Base-by-base conservation (phyloP, 2,797 vertebrate species). In the Pogoniulus pusillus region DNA sequence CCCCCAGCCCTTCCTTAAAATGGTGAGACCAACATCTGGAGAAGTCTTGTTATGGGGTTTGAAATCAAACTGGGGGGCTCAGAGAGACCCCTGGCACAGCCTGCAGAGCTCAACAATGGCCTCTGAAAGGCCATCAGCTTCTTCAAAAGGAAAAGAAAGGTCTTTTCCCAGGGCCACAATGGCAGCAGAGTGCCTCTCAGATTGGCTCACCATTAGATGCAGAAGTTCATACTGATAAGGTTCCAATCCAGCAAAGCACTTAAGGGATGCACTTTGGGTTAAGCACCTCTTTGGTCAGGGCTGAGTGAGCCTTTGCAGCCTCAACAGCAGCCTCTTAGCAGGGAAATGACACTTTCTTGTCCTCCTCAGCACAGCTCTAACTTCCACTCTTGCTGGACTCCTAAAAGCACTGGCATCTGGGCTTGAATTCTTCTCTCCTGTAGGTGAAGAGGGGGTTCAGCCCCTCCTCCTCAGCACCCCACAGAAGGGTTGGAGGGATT, bases 21-120 rank as follows among this genome's bases (percentile, higher is more conserved):
- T 4, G 6, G 2, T 0, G 6, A 35, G 23, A 29, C 10, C 39
- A 49, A 32, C 7, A 20, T 27, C 29, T 6, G 1, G 43, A 69
- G 27, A 51, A 71, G 16, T 47, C 2, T 7, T 43, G 18, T 1
- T 4, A 10, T 1, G 0, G 0, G 2, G 10, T n/a, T 32, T 29
- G 34, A 23, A 71, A 39, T 6, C 13, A 37, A 53, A 32, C 29
- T 9, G n/a, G 35, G 54, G 59, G 43, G 29, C 7, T 68, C 63
- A 32, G 41, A 27, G 16, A 30, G 43, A 27, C 10, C 22, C 34
- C n/a, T 70, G 7, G 34, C n/a, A 34, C 10, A 55, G 29, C 45
- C 58, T 24, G 32, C 18, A 32, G 1, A 0, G 0, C 22, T 30
- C 32, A 47, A 10, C 16, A 15, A 45, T 2, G 5, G 22, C 9